phyloP scores from a whole-genome alignment of 2,797 vertebrate species.

The Pantherophis alleghaniensis region DNA sequence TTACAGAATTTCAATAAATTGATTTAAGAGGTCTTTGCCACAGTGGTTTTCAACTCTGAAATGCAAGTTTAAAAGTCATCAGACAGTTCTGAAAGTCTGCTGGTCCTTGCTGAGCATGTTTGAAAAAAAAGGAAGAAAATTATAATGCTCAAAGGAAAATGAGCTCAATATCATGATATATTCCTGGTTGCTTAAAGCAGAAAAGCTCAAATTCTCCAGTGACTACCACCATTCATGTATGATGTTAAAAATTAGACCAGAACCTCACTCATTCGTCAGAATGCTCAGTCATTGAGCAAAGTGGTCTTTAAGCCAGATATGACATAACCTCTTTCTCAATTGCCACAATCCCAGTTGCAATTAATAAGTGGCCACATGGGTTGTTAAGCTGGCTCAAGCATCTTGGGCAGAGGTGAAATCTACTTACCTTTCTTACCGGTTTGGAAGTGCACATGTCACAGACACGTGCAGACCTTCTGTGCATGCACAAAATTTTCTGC shows the following conservation, averaged over 20 bases:
- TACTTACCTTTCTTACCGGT: no score
- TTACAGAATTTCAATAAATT: conserved; percentile 13
- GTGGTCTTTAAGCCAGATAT: neutral
- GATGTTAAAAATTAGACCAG: neutral
- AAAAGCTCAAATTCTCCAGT: neutral
- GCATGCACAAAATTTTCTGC: no score
- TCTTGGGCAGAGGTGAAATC: neutral
- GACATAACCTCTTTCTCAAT: neutral
- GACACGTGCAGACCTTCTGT: no score
- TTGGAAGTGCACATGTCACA: no score
- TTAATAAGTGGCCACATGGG: neutral
- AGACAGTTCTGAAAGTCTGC: conserved; percentile 17
- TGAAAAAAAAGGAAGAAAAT: neutral
- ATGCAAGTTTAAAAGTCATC: neutral
- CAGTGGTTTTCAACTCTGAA: conserved; percentile 8
- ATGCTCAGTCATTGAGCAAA: neutral
- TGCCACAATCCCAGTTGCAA: neutral
- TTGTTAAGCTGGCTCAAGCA: neutral
- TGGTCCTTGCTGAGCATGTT: neutral
- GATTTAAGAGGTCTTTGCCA: neutral
- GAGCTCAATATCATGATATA: neutral
- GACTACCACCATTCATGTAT: conserved; percentile 1
- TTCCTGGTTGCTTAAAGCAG: neutral
- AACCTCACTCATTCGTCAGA: neutral
- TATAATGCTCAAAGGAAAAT: neutral